Base-by-base conservation (phyloP, 2,113 vertebrate genomes). In the Bufo bufo region DNA sequence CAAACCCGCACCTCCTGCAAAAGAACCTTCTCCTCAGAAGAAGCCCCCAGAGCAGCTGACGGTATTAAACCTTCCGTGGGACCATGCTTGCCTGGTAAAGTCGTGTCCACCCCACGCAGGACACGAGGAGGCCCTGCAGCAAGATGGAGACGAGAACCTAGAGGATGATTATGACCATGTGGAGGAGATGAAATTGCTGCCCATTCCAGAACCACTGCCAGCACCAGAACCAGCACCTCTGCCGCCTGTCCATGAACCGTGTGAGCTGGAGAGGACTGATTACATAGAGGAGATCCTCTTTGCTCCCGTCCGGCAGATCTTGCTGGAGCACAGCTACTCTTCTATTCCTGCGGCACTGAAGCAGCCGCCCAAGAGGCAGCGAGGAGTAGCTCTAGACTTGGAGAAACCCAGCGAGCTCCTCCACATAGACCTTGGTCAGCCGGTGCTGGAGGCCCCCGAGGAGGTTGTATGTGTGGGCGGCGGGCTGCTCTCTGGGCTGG, bases 321-420 rank as follows among this genome's bases (percentile, higher is more conserved):
- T 96, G 4, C 91, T 95, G 90, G 97, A 98, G 90, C 97, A 98
- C 93, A 98, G 97, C 93, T 98, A 98, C 66, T 96, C 95, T 89
- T 94, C 94, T 89, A 58, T 69, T 0, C 91, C 93, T 2, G 58
- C 91, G 12, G 16, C 49, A 0, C 85, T 88, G 50, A 86, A 80
- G 90, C 90, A 0, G 84, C 91, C 4, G 86, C 20, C 87, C 82
- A 88, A n/a, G 82, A 79, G 33, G 17, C 66, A 13, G 7, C 84
- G 13, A 3, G 56, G 4, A 6, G 17, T 49, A 7, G 56, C 83
- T 7, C 16, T 79, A 0, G 74, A 47, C 2, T 49, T 43, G 20
- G 71, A 49, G 13, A 82, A 49, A n/a, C 79, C 89, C 2, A 77
- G 47, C 1, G 87, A 90, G 17, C 72, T 90, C 17, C 49, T 90